A percentile compares a stretch with the other conserved stretches of the same genome.
Conservation (phyloP, 1,140 invertebrate genomes). For the Delia radicum region DNA sequence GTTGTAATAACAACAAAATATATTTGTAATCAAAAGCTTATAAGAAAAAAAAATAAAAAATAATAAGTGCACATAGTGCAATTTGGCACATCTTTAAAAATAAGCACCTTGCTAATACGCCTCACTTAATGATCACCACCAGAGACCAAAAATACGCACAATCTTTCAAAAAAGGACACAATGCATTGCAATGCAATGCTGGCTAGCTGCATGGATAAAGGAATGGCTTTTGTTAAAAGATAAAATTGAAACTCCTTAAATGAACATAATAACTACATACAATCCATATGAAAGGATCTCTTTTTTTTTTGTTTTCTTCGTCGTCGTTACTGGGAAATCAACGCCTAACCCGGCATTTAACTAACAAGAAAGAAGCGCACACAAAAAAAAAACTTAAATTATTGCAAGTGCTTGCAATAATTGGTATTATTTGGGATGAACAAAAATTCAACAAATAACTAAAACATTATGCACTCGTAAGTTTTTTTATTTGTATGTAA, state of each 20-base stretch:
- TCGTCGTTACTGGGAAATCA: not conserved
- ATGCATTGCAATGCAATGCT: not conserved
- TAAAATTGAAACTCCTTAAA: slow-evolving; percentile 13
- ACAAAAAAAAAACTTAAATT: not conserved
- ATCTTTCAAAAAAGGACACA: not conserved
- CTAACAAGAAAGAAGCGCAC: not conserved
- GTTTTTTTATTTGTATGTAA: not conserved
- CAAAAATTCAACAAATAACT: not conserved
- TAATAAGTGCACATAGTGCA: not conserved
- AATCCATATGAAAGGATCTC: not conserved
- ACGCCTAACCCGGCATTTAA: not conserved
- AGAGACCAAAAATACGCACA: not conserved
- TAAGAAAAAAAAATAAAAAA: not conserved
- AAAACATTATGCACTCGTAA: not conserved
- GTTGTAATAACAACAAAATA: not conserved
- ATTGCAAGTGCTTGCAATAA: not conserved
- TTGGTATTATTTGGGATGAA: not conserved
- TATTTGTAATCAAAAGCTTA: slow-evolving; percentile 13
- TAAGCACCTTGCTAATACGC: slow-evolving; percentile 23
- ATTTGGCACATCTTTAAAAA: slow-evolving; percentile 17
- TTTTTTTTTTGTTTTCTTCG: not conserved
- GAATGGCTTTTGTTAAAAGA: not conserved
- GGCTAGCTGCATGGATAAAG: not conserved
- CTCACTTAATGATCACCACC: slow-evolving; percentile 17
- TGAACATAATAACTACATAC: slow-evolving; percentile 11